Base-by-base conservation (phyloP, 1,140 invertebrate species). In the Teleogryllus occipitalis region DNA sequence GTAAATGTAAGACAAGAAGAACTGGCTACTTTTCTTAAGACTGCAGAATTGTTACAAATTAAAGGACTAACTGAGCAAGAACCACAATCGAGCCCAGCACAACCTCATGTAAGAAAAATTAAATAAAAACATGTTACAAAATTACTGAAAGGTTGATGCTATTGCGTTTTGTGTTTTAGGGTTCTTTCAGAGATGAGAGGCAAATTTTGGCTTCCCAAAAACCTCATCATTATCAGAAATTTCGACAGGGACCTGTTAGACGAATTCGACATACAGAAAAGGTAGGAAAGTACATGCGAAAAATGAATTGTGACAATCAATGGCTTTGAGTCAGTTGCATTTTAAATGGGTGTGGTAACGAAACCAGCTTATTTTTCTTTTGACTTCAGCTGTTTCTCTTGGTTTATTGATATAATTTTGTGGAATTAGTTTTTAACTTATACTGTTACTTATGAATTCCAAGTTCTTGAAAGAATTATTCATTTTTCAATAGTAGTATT, bases 1-100 rank as follows among this genome's bases (percentile, higher is more conserved):
- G 93, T 95, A 77, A 94, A 94, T 88, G 92, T 95, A 83, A 92
- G 91, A 83, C 93, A 95, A 87, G 93, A 95, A 85, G 93, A 95
- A 83, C 89, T 96, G 85, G 90, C 92, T 80, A 91, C 91, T 80
- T 94, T 96, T 86, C 90, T 96, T 83, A 95, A 93, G 88, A 93
- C 93, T 83, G 94, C 94, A 81, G 93, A 95, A 88, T 92, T 92
- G 83, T 89, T 96, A 83, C 92, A 94, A 89, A 92, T 96, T 82
- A 95, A 95, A 89, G 94, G 94, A 84, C 88, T 95, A 83, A 92
- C 93, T 47, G 86, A 86, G n/a, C 39, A 78, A 80, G 80, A 80
- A 27, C 49, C 80, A 22, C 49, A 74, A 21, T 2, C 75, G 72
- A 78, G 54, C 7, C 54, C 10, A 14, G 10, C 54, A 10, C 54